phyloP scores from a whole-genome alignment of 2,797 vertebrate species.

The Syngnathus rostellatus region DNA sequence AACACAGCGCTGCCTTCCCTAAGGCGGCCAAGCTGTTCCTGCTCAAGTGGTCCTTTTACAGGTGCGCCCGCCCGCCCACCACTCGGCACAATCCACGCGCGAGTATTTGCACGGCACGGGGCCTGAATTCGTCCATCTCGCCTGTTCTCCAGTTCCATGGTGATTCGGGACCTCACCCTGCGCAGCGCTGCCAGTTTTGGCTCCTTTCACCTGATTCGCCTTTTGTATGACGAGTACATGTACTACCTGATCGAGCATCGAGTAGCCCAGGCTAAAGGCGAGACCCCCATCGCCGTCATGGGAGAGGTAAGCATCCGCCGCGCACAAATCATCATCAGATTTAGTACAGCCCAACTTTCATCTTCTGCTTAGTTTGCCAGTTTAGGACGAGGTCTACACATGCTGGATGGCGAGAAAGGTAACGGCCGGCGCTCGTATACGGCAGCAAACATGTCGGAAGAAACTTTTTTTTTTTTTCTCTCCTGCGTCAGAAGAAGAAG shows the following conservation, averaged over 20 bases:
- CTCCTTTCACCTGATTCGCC: conserved; percentile 88
- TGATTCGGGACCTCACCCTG: conserved; percentile 87
- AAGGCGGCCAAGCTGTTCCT: conserved; percentile 91
- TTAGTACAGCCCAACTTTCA: conserved; percentile 13
- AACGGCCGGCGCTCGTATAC: conserved; percentile 19
- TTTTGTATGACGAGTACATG: conserved; percentile 94
- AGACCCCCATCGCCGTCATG: conserved; percentile 92
- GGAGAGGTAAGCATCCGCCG: conserved; percentile 74
- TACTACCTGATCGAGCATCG: conserved; percentile 92
- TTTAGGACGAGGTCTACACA: conserved; percentile 77
- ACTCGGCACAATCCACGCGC: neutral
- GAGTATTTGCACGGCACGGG: too few relatives aligned
- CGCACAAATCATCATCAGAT: neutral
- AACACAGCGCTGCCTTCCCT: conserved; percentile 80
- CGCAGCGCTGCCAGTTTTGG: conserved; percentile 90
- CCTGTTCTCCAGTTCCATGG: conserved; percentile 77
- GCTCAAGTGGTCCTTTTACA: conserved; percentile 97
- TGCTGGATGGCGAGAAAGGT: conserved; percentile 91
- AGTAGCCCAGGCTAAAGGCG: conserved; percentile 86
- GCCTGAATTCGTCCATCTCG: neutral
- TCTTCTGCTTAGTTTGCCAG: conserved; percentile 77
- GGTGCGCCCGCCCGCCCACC: conserved; percentile 56
- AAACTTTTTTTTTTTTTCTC: neutral
- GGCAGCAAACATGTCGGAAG: too few relatives aligned
- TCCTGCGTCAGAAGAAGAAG: conserved; percentile 77